phyloP scores from a whole-genome alignment of 53 echinoderm and acorn worm genomes.

The Mesocentrotus franciscanus region DNA sequence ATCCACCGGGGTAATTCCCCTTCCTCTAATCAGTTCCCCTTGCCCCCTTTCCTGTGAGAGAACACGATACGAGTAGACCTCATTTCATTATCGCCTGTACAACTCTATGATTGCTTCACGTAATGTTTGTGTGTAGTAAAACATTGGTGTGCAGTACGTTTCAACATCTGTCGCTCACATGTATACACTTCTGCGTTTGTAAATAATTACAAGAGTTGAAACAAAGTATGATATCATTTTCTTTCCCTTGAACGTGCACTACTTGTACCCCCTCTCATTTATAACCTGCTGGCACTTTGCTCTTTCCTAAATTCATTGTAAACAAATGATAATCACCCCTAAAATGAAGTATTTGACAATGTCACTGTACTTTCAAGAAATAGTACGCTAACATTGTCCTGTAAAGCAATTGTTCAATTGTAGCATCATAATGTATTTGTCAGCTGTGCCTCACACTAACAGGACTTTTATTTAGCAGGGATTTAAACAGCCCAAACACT shows the following conservation, averaged over 20 bases:
- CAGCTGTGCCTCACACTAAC: neutral
- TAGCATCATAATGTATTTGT: neutral
- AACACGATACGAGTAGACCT: neutral
- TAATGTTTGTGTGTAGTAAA: neutral
- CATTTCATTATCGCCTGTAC: neutral
- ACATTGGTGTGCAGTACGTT: neutral
- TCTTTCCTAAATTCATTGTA: too few species aligned
- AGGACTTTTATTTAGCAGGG: neutral
- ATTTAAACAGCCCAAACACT: neutral
- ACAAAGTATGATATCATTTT: neutral
- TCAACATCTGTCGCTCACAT: neutral
- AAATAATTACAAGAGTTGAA: neutral
- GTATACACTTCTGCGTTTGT: neutral
- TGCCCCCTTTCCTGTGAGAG: conserved; percentile 57
- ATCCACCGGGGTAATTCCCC: conserved; percentile 49
- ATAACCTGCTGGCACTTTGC: neutral
- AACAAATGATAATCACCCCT: too few species aligned
- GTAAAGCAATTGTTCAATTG: neutral
- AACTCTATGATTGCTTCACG: neutral
- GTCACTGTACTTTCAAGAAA: too few species aligned
- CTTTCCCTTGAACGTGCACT: neutral
- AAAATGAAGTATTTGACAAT: too few species aligned
- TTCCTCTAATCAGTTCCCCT: conserved; percentile 35
- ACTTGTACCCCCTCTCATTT: neutral
- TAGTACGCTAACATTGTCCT: too few species aligned